Evolutionary conservation across 2,888 invertebrate genomes (phyloP).

Genomic region (Melieria omissa): DNA sequence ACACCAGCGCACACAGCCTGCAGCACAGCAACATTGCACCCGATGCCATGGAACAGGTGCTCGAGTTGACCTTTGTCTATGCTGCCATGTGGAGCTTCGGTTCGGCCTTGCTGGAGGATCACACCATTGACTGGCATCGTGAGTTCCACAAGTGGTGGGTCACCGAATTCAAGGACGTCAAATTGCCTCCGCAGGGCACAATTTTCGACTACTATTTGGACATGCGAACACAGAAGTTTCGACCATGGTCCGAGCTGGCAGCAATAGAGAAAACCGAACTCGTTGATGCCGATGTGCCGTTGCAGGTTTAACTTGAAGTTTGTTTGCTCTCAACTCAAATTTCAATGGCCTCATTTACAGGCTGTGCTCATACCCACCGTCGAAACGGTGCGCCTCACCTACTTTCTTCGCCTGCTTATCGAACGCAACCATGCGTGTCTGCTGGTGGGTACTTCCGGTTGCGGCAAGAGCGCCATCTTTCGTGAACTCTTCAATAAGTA

Average conservation of each 20-base stretch:
- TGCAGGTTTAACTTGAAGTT: conserved; percentile 73
- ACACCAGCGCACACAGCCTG: conserved; percentile 49
- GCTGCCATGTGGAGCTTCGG: conserved; percentile 94
- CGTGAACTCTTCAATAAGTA: conserved; percentile 72
- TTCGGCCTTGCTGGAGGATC: conserved; percentile 89
- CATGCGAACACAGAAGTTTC: conserved; percentile 82
- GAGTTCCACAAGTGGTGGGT: conserved; percentile 97
- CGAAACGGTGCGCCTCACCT: conserved; percentile 87
- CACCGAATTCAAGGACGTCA: conserved; percentile 91
- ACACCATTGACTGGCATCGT: conserved; percentile 89
- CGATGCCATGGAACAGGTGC: conserved; percentile 72
- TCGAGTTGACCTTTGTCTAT: conserved; percentile 92
- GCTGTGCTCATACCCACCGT: conserved; percentile 86
- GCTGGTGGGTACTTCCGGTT: conserved; percentile 90
- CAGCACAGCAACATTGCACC: conserved; percentile 77
- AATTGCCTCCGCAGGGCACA: conserved; percentile 84
- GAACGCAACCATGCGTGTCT: conserved; percentile 84
- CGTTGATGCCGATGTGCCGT: conserved; percentile 82
- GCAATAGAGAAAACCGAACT: conserved; percentile 68
- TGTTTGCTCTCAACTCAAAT: background rate
- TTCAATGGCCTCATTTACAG: conserved; percentile 64
- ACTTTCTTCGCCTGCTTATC: conserved; percentile 88
- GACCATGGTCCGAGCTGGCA: conserved; percentile 83
- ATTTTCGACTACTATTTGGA: conserved; percentile 94
- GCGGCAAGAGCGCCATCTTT: conserved; percentile 92